Base-by-base conservation (phyloP, 2,797 vertebrate genomes). In the Bryconaethiops microstoma region DNA sequence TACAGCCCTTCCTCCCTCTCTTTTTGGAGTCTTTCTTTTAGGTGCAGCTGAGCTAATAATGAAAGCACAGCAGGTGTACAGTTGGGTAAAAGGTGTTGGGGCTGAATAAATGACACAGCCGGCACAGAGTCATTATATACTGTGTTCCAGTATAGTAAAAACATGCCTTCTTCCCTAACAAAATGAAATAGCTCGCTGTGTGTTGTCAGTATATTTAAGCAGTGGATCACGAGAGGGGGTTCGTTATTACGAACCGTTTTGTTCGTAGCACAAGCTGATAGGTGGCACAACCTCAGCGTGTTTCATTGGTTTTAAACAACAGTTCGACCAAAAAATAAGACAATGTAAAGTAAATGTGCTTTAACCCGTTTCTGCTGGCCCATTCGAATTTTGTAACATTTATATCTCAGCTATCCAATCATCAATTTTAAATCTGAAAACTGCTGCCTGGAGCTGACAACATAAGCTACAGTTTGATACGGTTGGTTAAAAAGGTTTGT, bases 21-120 rank as follows among this genome's bases (percentile, higher is more conserved):
- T 76, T 83, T 67, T 83, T 73, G 57, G 62, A 69, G 23, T 72
- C 64, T 55, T 63, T 79, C 54, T 64, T 67, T 74, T 54, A 73
- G 81, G 82, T 76, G 82, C 79, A 79, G 80, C 85, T 82, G 85
- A 82, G 82, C 67, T 82, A 52, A 75, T 84, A 84, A 84, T 84
- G 77, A 83, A 78, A 81, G 69, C 74, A 77, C 73, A 76, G 75
- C 67, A 64, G 55, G 76, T 71, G 75, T 23, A 52, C 73, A 73
- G 21, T 77, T 65, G 78, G 81, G 78, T 83, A 63, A 83, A 83
- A 77, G 76, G 64, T 83, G 83, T 78, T 83, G n/a, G 68, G 48
- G 62, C 63, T 76, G 78, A 81, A 79, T 81, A 29, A 79, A 48
- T 85, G 79, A 77, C 10, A 76, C 9, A 78, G 80, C 77, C 29